Evolutionary conservation across 2,113 vertebrate genomes (phyloP), one percentile per base, ranked within the genome.

Genomic region (Maccullochella peelii): DNA sequence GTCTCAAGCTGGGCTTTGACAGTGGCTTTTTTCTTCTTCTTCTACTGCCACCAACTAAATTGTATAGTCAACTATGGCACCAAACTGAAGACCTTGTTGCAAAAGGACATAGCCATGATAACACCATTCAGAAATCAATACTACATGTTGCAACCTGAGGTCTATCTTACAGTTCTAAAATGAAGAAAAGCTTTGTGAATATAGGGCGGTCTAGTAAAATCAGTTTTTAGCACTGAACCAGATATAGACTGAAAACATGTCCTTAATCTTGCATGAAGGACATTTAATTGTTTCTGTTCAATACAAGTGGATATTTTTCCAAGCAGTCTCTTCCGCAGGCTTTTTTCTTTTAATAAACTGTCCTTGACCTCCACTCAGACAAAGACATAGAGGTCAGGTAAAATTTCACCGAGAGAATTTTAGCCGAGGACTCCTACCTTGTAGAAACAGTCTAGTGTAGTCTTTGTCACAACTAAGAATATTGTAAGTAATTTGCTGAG

Each of bases 1-100:
- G 72, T 68, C 71, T 83, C 36, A 47, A 50, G 65, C 58, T 38
- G 21, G 23, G 20, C 33, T 57, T 77, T 38, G 20, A 74, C 65
- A 49, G 25, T 18, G 42, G 20, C 67, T 66, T 63, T 58, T 25
- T 50, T 25, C 50, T 27, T 63, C 58, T 57, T 55, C 16, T 69
- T 65, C 57, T 47, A 1, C 21, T 40, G 21, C 58, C 40, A 4
- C 23, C 47, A 15, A 62, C 70, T 67, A 42, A 72, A 82, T 49
- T 65, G 44, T 44, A 25, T 10, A 57, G 15, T 57, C 55, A 70
- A n/a, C 47, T 18, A 2, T 9, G 2, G 49, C 33, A 55, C 15
- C 74, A 65, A 49, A 63, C 68, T 47, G 14, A 58, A 66, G 12
- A 30, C 12, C 25, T 25, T 30, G n/a, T 30, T 80, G 38, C 15